Percentiles rank a stretch among this genome's conserved stretches.
phyloP scores from a whole-genome alignment of 1,140 invertebrate species.

The Anagrus nilaparvatae region DNA sequence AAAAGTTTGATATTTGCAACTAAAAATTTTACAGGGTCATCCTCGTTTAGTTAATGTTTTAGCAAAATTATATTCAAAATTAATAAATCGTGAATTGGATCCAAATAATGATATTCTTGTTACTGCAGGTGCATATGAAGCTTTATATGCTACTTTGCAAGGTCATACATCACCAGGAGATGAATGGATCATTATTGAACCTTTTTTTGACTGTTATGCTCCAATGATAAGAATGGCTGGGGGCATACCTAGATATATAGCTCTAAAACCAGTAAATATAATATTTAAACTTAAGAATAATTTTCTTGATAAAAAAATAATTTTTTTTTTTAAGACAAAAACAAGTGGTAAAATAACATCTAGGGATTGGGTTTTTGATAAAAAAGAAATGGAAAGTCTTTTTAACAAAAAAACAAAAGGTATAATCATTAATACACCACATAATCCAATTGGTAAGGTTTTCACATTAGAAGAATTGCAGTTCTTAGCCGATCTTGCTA shows the following conservation, averaged over 20 bases:
- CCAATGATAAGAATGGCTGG: slow-evolving; percentile 86
- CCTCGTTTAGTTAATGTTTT: slow-evolving; percentile 77
- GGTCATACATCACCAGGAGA: slow-evolving; percentile 76
- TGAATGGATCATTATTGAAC: slow-evolving; percentile 96
- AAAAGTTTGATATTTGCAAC: slow-evolving; percentile 6
- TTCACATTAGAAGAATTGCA: slow-evolving; percentile 61
- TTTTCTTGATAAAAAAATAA: slow-evolving; percentile 5
- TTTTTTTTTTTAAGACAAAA: slow-evolving; percentile 32
- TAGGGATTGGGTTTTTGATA: slow-evolving; percentile 83
- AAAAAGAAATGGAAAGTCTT: slow-evolving; percentile 66
- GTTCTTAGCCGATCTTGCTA: slow-evolving; percentile 77
- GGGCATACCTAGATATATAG: slow-evolving; percentile 78
- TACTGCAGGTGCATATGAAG: slow-evolving; percentile 87
- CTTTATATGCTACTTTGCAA: slow-evolving; percentile 72
- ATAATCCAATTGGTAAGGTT: slow-evolving; percentile 93
- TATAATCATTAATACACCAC: slow-evolving; percentile 91
- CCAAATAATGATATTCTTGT: slow-evolving; percentile 77
- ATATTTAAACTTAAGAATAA: slow-evolving; percentile 1
- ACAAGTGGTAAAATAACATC: slow-evolving; percentile 47
- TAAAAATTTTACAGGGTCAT: slow-evolving; percentile 69
- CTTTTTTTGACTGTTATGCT: slow-evolving; percentile 96
- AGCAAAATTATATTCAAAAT: slow-evolving; percentile 71
- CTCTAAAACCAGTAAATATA: slow-evolving; percentile 64
- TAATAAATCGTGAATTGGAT: slow-evolving; percentile 66
- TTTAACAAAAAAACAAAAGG: slow-evolving; percentile 90